These are phyloP conservation scores for Chloroceryle amazona DNA, from an alignment of 2,797 vertebrate species.

Conservation along the genomic window DNA sequence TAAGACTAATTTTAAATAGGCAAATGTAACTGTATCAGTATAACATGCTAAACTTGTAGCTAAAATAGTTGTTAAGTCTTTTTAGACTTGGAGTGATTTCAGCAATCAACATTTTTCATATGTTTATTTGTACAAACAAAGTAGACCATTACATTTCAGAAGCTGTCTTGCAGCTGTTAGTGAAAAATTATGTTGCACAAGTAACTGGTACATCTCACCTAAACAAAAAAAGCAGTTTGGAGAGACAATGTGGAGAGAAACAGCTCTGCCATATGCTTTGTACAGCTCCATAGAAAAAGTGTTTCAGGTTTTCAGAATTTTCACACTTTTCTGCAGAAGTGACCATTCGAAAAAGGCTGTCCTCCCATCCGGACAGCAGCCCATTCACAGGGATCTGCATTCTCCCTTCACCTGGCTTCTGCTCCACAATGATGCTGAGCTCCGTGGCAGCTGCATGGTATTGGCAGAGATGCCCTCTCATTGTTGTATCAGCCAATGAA, in stretches of 20 bases:
- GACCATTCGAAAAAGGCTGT: not conserved
- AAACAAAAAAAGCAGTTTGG: not conserved
- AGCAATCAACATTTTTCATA: not conserved
- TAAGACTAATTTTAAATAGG: not conserved
- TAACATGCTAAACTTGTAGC: not conserved
- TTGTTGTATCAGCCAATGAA: not conserved
- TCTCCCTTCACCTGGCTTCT: not conserved
- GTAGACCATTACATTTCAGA: not conserved
- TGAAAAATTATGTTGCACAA: not conserved
- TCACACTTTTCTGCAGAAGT: not conserved
- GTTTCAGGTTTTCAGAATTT: not conserved
- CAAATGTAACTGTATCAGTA: not conserved
- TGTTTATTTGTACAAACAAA: not conserved
- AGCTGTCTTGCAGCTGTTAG: not conserved
- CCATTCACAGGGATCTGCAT: accelerated
- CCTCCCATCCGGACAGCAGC: not conserved
- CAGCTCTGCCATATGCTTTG: not conserved
- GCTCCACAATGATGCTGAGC: not conserved
- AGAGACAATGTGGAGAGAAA: not conserved
- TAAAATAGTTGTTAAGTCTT: not conserved
- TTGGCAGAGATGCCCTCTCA: not conserved
- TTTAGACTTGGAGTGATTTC: not conserved
- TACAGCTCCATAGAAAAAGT: not conserved
- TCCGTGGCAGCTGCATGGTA: not conserved
- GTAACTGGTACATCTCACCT: not conserved